Conservation (phyloP, 2,113 vertebrate genomes). For the Phalacrocorax aristotelis region DNA sequence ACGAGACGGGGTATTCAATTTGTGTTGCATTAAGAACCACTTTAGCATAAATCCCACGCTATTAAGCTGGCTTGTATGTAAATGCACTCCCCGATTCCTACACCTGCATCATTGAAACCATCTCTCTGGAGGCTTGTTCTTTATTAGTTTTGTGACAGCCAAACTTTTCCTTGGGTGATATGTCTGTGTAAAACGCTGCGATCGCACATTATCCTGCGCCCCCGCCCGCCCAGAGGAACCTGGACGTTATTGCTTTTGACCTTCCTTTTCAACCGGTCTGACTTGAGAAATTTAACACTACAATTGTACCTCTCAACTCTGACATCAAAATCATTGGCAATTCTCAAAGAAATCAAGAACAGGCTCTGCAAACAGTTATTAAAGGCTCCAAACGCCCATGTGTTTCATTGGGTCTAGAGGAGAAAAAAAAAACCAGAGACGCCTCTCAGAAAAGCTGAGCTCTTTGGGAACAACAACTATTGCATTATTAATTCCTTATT, state of each 20-base stretch:
- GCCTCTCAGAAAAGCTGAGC: background rate
- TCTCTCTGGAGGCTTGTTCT: background rate
- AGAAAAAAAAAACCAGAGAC: background rate
- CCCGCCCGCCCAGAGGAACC: background rate
- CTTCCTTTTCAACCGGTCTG: constrained; percentile 41
- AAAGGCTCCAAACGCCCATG: background rate
- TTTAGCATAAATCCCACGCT: constrained; percentile 44
- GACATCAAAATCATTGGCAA: constrained; percentile 38
- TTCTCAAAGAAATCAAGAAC: constrained; percentile 10
- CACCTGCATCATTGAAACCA: constrained; percentile 37
- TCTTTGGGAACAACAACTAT: constrained; percentile 26
- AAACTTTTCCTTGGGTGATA: constrained; percentile 11
- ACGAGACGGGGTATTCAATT: background rate
- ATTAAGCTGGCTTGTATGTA: background rate
- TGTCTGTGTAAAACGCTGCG: background rate
- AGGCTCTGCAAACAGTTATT: background rate
- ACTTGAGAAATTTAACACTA: constrained; percentile 2
- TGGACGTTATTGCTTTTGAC: constrained; percentile 57
- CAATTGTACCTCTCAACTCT: background rate
- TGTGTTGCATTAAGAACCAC: constrained; percentile 47
- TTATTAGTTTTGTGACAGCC: constrained; percentile 68
- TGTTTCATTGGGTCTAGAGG: background rate
- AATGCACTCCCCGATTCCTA: background rate
- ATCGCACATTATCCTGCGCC: background rate
- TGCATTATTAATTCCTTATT: constrained; percentile 46